Evolutionary conservation across 2,888 invertebrate species (phyloP), one percentile per base, ranked within the genome.

Genomic region (Xestoiulus laeticollis): DNA sequence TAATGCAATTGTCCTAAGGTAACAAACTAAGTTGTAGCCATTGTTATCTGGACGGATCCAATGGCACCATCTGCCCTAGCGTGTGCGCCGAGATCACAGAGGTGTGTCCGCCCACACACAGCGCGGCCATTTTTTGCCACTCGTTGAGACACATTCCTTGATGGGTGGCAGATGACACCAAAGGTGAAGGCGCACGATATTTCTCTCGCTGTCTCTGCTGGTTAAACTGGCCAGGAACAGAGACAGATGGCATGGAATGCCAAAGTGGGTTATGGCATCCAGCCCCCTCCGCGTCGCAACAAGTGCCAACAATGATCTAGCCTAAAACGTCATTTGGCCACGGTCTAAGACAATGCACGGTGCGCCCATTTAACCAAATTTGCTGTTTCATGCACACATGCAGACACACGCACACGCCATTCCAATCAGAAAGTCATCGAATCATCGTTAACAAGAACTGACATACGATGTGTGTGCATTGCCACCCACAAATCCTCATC

Each of bases 131-230:
- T 78, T 78, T 78, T 78, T 78, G 78, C 78, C 30, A 78, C 78
- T 85, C 22, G 33, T 85, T n/a, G 85, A 85, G 85, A 38, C 44
- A 85, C 85, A 85, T 85, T 85, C 85, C 85, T 85, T 38, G 44
- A 85, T 85, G 85, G 85, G 85, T 85, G 85, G 85, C 85, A 85
- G 85, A 85, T 85, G 85, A 85, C 85, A 85, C 85, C 85, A 38
- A 16, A 85, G 85, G 85, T 85, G 85, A 85, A 85, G 44, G 38
- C 38, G 19, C 44, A n/a, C 44, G 10, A 38, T 44, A 85, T 44
- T 43, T 85, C 85, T 44, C 85, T 26, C 38, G 43, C 26, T 44
- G 43, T 85, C 44, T 85, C 38, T 14, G 8, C 78, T 68, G 26
- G 30, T 22, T 78, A 30, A 30, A 30, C 78, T 68, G 68, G 59